These are phyloP conservation scores for Heliconius eleuchia DNA, from an alignment of 1,140 invertebrate species.

Conservation along the genomic window DNA sequence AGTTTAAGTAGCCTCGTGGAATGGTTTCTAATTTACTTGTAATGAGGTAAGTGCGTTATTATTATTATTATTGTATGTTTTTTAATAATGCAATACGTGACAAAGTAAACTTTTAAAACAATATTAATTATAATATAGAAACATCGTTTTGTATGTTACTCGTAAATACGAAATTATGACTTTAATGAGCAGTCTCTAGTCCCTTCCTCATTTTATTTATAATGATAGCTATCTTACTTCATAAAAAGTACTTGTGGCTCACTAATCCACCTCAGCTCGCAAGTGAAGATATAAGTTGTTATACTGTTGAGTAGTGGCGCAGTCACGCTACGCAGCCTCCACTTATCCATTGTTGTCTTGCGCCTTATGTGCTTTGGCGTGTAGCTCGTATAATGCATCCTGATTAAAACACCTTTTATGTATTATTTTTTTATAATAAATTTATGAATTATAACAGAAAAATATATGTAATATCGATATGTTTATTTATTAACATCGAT, in stretches of 20 bases:
- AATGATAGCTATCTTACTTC: neutral
- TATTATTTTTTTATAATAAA: neutral
- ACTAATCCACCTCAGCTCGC: slow-evolving; percentile 9
- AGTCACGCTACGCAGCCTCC: slow-evolving; percentile 28
- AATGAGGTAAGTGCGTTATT: too few relatives aligned
- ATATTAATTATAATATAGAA: neutral
- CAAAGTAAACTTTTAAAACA: too few relatives aligned
- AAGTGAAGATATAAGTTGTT: slow-evolving; percentile 19
- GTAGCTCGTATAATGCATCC: neutral
- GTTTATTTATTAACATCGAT: too few relatives aligned
- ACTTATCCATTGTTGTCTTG: slow-evolving; percentile 25
- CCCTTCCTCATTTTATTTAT: neutral
- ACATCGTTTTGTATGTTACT: too few relatives aligned
- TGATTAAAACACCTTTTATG: neutral
- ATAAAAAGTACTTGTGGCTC: slow-evolving; percentile 2
- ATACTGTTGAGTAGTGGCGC: slow-evolving; percentile 5
- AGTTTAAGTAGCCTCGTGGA: too few relatives aligned
- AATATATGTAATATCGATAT: too few relatives aligned
- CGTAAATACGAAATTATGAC: neutral
- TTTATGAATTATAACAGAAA: too few relatives aligned
- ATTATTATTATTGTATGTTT: too few relatives aligned
- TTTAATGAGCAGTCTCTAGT: neutral
- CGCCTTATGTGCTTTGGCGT: slow-evolving; percentile 11
- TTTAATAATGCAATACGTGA: too few relatives aligned
- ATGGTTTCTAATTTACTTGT: too few relatives aligned